phyloP scores from a whole-genome alignment of 2,113 vertebrate species.

The Proteles cristata region DNA sequence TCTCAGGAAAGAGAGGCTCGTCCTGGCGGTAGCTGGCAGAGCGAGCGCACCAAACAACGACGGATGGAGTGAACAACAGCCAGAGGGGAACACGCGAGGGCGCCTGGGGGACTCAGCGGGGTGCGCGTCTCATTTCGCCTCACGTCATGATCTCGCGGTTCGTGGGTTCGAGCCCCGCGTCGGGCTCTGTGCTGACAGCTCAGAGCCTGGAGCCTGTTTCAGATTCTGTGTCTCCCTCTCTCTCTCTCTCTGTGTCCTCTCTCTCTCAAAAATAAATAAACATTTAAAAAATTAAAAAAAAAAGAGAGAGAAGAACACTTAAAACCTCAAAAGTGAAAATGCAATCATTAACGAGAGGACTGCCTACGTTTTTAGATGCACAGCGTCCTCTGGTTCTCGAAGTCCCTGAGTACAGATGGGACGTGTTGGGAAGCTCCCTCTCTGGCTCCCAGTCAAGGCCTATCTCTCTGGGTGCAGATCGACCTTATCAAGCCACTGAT shows the following conservation, averaged over 20 bases:
- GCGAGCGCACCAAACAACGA: not conserved
- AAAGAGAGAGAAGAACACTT: not conserved
- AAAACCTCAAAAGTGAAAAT: not conserved
- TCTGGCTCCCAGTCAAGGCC: not conserved
- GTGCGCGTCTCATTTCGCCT: too few relatives aligned
- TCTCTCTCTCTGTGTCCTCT: too few relatives aligned
- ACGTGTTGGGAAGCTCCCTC: slow-evolving; percentile 36
- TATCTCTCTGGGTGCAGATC: slow-evolving; percentile 56
- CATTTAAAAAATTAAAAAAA: too few relatives aligned
- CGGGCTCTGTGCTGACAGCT: too few relatives aligned
- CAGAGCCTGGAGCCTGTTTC: too few relatives aligned
- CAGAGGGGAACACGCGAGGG: not conserved
- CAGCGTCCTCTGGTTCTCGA: not conserved
- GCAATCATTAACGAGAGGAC: not conserved
- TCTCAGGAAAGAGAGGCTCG: not conserved
- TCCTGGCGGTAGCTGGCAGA: not conserved
- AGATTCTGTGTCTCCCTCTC: too few relatives aligned
- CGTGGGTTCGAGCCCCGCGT: too few relatives aligned
- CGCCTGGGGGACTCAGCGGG: too few relatives aligned
- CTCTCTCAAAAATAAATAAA: too few relatives aligned
- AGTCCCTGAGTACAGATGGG: not conserved
- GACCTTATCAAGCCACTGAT: slow-evolving; percentile 79
- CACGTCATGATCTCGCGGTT: too few relatives aligned
- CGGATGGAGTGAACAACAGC: not conserved
- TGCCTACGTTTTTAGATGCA: not conserved